Base-by-base conservation (phyloP, 2,888 invertebrate genomes). In the Geophilus truncorum region DNA sequence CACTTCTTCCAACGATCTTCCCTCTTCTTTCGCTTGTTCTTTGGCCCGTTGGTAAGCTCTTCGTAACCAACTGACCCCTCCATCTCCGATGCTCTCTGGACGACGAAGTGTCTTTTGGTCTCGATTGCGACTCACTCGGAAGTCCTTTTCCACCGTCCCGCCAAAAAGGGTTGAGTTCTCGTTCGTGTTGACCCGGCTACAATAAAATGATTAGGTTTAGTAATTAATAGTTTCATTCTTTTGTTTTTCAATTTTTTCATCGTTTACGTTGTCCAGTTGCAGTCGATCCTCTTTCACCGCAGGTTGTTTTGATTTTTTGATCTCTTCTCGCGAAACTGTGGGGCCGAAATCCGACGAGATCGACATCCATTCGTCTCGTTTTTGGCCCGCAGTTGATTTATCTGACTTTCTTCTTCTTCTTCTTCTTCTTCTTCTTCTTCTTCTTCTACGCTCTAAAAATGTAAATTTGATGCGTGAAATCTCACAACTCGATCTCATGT, bases 151-250 rank as follows among this genome's bases (percentile, higher is more conserved):
- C 97, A 75, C 95, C 95, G 87, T 92, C 90, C 89, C 93, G 95
- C 96, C 96, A 97, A 85, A 94, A 94, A 0, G 95, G 96, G 89
- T 97, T 97, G 80, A 97, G 88, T 88, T 97, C 97, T 84, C 92
- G 89, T 0, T 87, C 87, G 86, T 92, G 92, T 82, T 91, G 92
- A 0, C 92, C 91, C 18, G 93, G 93, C 88, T 89, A 83, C 1
- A 45, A 9, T 10, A 9, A 70, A 28, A 15, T 70, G 25, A 25
- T 6, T 10, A n/a, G n/a, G n/a, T 10, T 70, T 25, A 70, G 28
- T 45, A 45, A n/a, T n/a, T n/a, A n/a, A n/a, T n/a, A n/a, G 18
- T 77, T 77, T 15, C 4, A 10, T 15, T 25, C 7, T 78, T 34
- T 15, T 34, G 18, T 40, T 7, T 40, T 34, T 18, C n/a, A 34